Percentiles rank a stretch among this genome's conserved stretches.
Conservation (phyloP, 2,113 vertebrate species). For the Dipodomys spectabilis region DNA sequence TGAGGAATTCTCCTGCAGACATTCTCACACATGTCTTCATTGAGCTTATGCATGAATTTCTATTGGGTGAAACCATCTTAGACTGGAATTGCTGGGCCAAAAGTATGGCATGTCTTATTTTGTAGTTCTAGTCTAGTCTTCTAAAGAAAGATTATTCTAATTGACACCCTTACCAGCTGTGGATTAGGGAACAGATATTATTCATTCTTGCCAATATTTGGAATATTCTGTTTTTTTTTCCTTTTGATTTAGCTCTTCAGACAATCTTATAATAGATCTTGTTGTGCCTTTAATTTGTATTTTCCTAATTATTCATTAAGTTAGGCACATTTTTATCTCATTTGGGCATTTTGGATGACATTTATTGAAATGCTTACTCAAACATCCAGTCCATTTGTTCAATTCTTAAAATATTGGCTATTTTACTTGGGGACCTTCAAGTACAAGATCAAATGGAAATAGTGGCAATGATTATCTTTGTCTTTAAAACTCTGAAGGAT, state of each 20-base stretch:
- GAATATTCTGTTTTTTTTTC: neutral
- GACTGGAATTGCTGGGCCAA: neutral
- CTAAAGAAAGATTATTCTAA: slow-evolving; percentile 11
- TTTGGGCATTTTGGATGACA: slow-evolving; percentile 50
- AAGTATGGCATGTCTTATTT: neutral
- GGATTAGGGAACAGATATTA: neutral
- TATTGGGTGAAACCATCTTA: neutral
- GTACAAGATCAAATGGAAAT: neutral
- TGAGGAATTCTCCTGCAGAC: neutral
- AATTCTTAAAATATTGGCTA: slow-evolving; percentile 46
- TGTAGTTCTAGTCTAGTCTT: neutral
- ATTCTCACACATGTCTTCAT: neutral
- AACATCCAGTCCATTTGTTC: slow-evolving; percentile 43
- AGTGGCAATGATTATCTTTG: neutral
- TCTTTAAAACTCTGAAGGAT: neutral
- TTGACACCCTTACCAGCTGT: slow-evolving; percentile 5
- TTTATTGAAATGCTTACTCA: slow-evolving; percentile 16
- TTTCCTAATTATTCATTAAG: slow-evolving; percentile 63
- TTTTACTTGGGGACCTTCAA: neutral
- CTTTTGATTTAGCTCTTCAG: neutral
- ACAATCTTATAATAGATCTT: neutral
- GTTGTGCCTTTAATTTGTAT: slow-evolving; percentile 49
- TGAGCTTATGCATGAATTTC: neutral
- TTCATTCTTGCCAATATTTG: slow-evolving; percentile 41
- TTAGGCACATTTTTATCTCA: slow-evolving; percentile 46